Evolutionary conservation across 2,113 vertebrate species (phyloP).

Genomic region (Phaetusa simplex): DNA sequence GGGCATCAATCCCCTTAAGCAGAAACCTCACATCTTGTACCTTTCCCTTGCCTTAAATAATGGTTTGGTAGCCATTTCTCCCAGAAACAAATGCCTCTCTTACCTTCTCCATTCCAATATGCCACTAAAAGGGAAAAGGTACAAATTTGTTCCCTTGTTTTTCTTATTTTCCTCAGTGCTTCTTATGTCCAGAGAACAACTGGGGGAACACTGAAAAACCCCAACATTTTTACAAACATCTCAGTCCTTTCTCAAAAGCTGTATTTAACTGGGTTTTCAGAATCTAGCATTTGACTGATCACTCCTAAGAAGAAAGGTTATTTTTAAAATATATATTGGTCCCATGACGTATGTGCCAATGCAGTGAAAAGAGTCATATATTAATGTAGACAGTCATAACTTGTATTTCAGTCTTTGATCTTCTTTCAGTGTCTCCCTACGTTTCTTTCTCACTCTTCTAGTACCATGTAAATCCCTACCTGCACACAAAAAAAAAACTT

Average conservation of each 20-base stretch:
- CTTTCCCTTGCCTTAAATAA: not conserved
- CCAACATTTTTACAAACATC: not conserved
- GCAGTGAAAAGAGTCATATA: not conserved
- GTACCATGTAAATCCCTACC: not conserved
- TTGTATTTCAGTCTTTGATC: not conserved
- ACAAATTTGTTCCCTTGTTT: not conserved
- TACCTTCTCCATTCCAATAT: not conserved
- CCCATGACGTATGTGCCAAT: not conserved
- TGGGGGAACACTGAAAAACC: not conserved
- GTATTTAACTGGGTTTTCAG: not conserved
- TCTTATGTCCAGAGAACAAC: not conserved
- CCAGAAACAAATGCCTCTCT: not conserved
- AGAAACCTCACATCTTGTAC: not conserved
- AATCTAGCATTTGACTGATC: not conserved
- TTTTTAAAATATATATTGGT: not conserved
- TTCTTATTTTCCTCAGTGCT: not conserved
- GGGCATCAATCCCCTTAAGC: not conserved
- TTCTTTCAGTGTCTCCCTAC: not conserved
- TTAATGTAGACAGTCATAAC: accelerated
- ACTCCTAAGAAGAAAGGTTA: not conserved
- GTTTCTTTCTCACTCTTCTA: not conserved
- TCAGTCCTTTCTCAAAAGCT: not conserved
- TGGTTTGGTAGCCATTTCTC: not conserved
- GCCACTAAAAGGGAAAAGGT: not conserved
- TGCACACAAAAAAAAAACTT: not conserved